Evolutionary conservation across 2,797 vertebrate species (phyloP).

Genomic region (Enteromius treurensis): DNA sequence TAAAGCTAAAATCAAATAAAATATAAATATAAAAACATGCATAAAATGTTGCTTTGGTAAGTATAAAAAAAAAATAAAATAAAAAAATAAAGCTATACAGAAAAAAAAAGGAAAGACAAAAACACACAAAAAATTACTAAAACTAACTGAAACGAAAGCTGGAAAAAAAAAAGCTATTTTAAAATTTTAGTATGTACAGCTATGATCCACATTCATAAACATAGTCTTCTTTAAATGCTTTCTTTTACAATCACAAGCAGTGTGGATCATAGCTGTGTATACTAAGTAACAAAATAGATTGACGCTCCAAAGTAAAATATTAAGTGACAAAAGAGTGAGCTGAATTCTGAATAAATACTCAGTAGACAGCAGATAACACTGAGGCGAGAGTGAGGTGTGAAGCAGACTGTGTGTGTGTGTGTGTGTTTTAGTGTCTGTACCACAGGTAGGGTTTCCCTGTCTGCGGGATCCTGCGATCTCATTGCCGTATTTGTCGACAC

Average conservation of each 20-base stretch:
- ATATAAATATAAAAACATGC: not conserved
- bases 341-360: not conserved
- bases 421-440: slow-evolving; percentile 76
- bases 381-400: not conserved
- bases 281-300: not conserved
- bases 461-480: slow-evolving; percentile 94
- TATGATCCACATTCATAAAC: not conserved
- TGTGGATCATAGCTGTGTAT: too few species aligned
- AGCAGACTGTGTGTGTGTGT: not conserved
- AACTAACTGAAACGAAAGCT: not conserved
- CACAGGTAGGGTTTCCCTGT: slow-evolving; percentile 90
- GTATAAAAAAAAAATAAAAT: not conserved
- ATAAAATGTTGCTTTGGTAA: not conserved
- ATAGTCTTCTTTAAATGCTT: not conserved
- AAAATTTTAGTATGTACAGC: not conserved
- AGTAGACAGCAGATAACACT: not conserved
- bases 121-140: not conserved
- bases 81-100: not conserved
- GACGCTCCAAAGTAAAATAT: not conserved
- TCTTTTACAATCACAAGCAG: not conserved
- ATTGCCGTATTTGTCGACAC: slow-evolving; percentile 96
- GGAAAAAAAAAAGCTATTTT: not conserved
- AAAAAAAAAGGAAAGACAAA: not conserved
- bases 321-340: not conserved
- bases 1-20: not conserved